Conservation (phyloP, 2,113 vertebrate genomes). For the Macrotis lagotis region DNA sequence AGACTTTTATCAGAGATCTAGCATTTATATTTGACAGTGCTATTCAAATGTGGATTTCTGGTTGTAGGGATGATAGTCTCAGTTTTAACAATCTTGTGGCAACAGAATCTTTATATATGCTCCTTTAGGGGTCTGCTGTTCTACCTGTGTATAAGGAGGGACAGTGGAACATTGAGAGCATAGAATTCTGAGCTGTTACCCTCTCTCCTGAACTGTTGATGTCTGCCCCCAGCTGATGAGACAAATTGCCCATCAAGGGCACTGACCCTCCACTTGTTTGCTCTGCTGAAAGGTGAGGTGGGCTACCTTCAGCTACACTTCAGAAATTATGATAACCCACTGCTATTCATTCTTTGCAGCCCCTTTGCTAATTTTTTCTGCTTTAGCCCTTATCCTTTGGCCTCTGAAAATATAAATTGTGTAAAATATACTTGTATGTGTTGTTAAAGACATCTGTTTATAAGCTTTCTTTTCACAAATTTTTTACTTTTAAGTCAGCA, state of each 20-base stretch:
- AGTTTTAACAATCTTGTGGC: background rate
- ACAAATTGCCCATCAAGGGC: background rate
- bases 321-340: background rate
- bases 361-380: conserved; percentile 25
- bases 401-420: conserved; percentile 16
- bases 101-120: background rate
- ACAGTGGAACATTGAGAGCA: conserved; percentile 16
- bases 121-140: background rate
- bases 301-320: conserved; percentile 5
- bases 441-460: conserved; percentile 6
- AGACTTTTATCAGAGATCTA: background rate
- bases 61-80: background rate
- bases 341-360: background rate
- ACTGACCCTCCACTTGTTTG: background rate
- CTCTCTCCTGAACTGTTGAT: conserved; percentile 29
- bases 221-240: background rate
- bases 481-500: conserved; percentile 16
- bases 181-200: conserved; percentile 72
- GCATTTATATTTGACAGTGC: background rate
- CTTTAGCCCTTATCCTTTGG: conserved; percentile 11
- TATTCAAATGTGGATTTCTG: background rate
- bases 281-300: conserved; percentile 48
- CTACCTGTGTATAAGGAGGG: background rate
- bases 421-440: background rate
- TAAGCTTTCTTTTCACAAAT: conserved; percentile 32